Percentiles rank a stretch among this genome's conserved stretches.
These are phyloP conservation scores for Salminus brasiliensis DNA, from an alignment of 2,113 vertebrate genomes.

Conservation along the genomic window DNA sequence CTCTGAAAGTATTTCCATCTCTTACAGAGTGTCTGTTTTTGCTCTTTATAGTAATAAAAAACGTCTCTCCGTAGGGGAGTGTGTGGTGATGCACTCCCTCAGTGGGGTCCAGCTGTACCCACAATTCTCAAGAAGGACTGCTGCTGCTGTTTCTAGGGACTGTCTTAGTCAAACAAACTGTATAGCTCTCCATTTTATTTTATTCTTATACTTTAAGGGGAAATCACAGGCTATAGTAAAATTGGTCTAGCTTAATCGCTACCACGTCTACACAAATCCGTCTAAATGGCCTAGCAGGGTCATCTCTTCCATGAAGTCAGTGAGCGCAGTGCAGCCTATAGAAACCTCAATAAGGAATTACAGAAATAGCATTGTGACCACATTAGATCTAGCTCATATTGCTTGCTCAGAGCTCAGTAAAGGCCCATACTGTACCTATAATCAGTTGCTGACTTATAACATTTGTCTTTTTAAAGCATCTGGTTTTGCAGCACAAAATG, in stretches of 20 bases:
- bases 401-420: neutral
- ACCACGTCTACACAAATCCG: neutral
- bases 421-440: conserved; percentile 10
- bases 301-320: conserved; percentile 17
- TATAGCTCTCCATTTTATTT: neutral
- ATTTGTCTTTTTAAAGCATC: neutral
- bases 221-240: neutral
- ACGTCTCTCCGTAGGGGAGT: neutral
- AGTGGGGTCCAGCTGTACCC: neutral
- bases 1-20: conserved; percentile 48
- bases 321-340: conserved; percentile 1
- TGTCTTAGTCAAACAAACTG: neutral
- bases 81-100: neutral
- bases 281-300: neutral
- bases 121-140: neutral
- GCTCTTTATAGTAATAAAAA: conserved; percentile 1
- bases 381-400: neutral
- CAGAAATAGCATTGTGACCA: neutral
- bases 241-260: neutral
- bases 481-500: neutral
- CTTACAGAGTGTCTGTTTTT: conserved; percentile 24
- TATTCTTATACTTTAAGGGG: neutral
- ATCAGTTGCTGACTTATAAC: neutral
- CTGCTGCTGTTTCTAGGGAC: neutral
- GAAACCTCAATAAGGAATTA: conserved; percentile 15